Evolutionary conservation across 1,140 invertebrate species (phyloP).

Genomic region (Daktulosphaira vitifoliae): DNA sequence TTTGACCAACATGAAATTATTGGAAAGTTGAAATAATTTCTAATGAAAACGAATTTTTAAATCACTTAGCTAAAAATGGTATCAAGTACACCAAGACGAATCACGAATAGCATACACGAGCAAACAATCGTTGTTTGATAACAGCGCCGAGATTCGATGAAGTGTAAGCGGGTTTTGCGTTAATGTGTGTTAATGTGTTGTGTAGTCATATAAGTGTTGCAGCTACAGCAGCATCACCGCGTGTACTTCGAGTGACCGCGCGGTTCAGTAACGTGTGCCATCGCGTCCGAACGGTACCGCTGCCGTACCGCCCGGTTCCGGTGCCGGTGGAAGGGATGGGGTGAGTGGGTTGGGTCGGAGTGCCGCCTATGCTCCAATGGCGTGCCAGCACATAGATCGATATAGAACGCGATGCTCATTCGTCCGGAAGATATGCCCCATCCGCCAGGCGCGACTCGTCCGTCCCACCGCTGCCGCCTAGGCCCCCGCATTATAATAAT

Average conservation of each 20-base stretch:
- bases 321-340: slow-evolving; percentile 1
- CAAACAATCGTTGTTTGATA: too few relatives aligned
- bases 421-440: slow-evolving; percentile 31
- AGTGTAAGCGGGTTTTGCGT: too few relatives aligned
- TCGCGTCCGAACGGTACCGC: background rate
- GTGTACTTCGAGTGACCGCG: slow-evolving; percentile 10
- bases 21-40: too few relatives aligned
- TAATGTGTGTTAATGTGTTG: too few relatives aligned
- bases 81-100: too few relatives aligned
- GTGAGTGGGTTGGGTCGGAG: slow-evolving; percentile 15
- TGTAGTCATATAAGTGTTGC: too few relatives aligned
- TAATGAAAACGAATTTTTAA: too few relatives aligned
- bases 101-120: too few relatives aligned
- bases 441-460: slow-evolving; percentile 18
- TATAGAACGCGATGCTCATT: slow-evolving; percentile 31
- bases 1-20: too few relatives aligned
- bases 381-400: slow-evolving; percentile 29
- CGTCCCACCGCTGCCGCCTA: background rate
- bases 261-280: slow-evolving; percentile 25
- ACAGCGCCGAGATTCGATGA: too few relatives aligned
- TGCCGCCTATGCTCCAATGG: slow-evolving; percentile 28
- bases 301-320: background rate
- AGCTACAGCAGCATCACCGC: background rate
- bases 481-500: slow-evolving; percentile 15
- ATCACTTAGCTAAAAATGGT: too few relatives aligned